A percentile compares a stretch with the other conserved stretches of the same genome.
These are phyloP conservation scores for Arctopsyche grandis DNA, from an alignment of 1,140 invertebrate genomes.

Conservation along the genomic window DNA sequence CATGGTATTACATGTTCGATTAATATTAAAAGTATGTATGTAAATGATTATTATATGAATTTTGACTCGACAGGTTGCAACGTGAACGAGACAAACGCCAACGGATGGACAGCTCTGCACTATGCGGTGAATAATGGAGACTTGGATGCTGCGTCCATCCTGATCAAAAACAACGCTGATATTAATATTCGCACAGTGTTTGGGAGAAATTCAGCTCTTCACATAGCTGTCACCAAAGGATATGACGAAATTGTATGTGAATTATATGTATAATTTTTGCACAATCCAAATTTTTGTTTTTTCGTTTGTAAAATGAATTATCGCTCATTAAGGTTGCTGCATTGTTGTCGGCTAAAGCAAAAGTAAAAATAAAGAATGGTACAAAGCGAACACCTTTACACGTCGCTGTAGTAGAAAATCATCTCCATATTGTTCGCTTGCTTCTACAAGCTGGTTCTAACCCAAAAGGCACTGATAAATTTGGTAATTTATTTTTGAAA, in stretches of 20 bases:
- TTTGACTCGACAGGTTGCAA: too few species aligned
- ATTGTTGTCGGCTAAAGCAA: not conserved
- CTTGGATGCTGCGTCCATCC: not conserved
- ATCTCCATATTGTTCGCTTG: conserved; percentile 14
- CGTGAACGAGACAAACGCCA: not conserved
- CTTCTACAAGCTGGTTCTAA: conserved; percentile 40
- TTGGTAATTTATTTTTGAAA: not conserved
- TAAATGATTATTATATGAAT: too few species aligned
- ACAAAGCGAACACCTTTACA: conserved; percentile 41
- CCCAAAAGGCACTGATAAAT: conserved; percentile 21
- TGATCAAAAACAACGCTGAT: not conserved
- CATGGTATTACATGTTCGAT: too few species aligned
- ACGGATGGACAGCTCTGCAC: not conserved
- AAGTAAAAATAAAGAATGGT: conserved; percentile 38
- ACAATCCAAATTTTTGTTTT: too few species aligned
- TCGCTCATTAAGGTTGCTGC: conserved; percentile 27
- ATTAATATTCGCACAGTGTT: not conserved
- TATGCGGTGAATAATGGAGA: not conserved
- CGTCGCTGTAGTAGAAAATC: conserved; percentile 33
- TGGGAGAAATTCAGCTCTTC: not conserved
- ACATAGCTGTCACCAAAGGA: not conserved
- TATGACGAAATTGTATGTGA: too few species aligned
- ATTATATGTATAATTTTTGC: too few species aligned
- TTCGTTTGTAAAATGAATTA: too few species aligned
- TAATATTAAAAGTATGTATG: too few species aligned